Base-by-base conservation (phyloP, 1,140 invertebrate species). In the Pectinophora gossypiella region DNA sequence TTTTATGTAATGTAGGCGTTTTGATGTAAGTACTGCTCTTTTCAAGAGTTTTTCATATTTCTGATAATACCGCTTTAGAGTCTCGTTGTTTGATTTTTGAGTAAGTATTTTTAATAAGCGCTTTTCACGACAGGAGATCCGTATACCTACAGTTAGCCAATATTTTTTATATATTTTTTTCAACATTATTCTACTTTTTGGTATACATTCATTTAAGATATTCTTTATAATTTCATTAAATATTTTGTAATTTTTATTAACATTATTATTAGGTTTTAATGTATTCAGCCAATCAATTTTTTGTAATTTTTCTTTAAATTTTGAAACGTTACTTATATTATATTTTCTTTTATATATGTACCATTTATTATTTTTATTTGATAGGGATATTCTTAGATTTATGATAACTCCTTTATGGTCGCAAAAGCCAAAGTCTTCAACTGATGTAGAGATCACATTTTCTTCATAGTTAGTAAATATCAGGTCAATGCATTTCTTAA, bases 141-240 rank as follows among this genome's bases (percentile, higher is more conserved):
- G 49, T 23, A 56, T 50, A 19, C 54, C 50, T 53, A 23, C 21
- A 16, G 54, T 56, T 13, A 61, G 16, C 59, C 59, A 61, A 12
- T 22, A 13, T 51, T 44, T 56, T 49, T 56, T 56, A 19, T 42
- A 12, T 32, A 21, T 42, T 43, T 42, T 40, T 47, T 53, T 61
- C 42, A 42, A 16, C 47, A 53, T 45, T 48, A 45, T 35, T 35
- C 13, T 27, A 10, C 16, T 43, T 55, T 51, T 54, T 38, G 52
- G 48, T 15, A 51, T 59, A 38, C 20, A 51, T 51, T 42, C 42
- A 23, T 59, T 51, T 10, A 55, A 27, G 19, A 55, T 42, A 35
- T 42, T 22, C 13, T 6, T 21, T 22, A 59, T n/a, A 18, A 3
- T 51, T 7, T 54, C 23, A 19, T 59, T 16, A 27, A 45, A 51